Evolutionary conservation across 1,140 invertebrate genomes (phyloP), one percentile per base, ranked within the genome.

Genomic region (Notospermus geniculatus): DNA sequence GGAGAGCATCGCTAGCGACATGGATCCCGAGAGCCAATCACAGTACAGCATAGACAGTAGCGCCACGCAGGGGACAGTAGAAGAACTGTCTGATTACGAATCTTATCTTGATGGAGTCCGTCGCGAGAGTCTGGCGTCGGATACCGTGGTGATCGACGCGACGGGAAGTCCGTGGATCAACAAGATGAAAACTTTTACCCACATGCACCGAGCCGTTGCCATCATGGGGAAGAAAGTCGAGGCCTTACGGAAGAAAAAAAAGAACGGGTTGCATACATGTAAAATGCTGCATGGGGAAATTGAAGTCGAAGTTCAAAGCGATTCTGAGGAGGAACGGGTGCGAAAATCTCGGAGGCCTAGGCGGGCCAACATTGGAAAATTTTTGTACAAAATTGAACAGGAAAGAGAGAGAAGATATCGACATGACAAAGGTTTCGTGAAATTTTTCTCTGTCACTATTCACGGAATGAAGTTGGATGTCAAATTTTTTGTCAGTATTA

Each of bases 241-340:
- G 32, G 32, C 46, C 5, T 27, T 52, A 52, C 19, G 19, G 62
- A 54, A 11, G 64, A 57, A 25, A 61, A 32, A 25, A 61, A 58
- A 17, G 62, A 58, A 15, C 60, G 66, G 13, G 63, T 60, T 27
- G 46, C 58, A 45, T n/a, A n/a, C n/a, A n/a, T n/a, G n/a, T 64
- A 70, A 55, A 64, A 69, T 28, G 67, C 66, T 55, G 64, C 63
- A 59, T 59, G 70, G 32, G 71, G 9, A n/a, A 22, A 27, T 7
- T 52, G 46, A 52, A n/a, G 46, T 52, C 4, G 46, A 52, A n/a
- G 19, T 52, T 9, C 46, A 52, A n/a, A 27, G 25, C 25, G 46
- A 27, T 52, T 52, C 25, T 4, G 46, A 52, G 5, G 25, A 27
- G 4, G 25, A 22, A 4, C 4, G 25, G 46, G n/a, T 22, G 25